These are phyloP conservation scores for Panthera leo DNA, from an alignment of 2,113 vertebrate genomes.

Conservation along the genomic window DNA sequence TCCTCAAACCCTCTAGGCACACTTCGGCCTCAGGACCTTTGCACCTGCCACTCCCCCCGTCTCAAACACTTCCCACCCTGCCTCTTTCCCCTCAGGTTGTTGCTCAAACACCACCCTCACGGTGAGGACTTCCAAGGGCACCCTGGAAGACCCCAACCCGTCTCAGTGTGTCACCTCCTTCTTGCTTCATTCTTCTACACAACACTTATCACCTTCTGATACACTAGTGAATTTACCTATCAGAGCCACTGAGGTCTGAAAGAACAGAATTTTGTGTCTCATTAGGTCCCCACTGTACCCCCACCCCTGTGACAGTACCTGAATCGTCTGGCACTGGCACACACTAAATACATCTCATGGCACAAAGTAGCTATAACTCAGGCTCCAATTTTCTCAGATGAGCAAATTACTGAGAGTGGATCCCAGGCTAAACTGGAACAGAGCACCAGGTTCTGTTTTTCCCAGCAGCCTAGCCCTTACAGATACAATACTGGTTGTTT, in stretches of 20 bases:
- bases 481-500: not conserved
- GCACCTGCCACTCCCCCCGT: not conserved
- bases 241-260: not conserved
- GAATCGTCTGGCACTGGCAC: fast-evolving
- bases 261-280: not conserved
- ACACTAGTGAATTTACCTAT: not conserved
- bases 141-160: fast-evolving
- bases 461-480: not conserved
- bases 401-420: not conserved
- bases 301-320: not conserved
- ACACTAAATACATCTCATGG: not conserved
- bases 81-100: not conserved
- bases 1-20: not conserved
- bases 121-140: not conserved
- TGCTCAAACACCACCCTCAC: not conserved
- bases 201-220: not conserved
- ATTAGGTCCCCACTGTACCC: not conserved
- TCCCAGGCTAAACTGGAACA: not conserved
- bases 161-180: not conserved
- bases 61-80: not conserved
- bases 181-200: not conserved
- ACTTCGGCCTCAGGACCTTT: not conserved
- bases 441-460: not conserved
- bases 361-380: not conserved
- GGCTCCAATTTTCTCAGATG: not conserved